Conservation (phyloP, 2,888 invertebrate species). For the Mimumesa dahlbomi region DNA sequence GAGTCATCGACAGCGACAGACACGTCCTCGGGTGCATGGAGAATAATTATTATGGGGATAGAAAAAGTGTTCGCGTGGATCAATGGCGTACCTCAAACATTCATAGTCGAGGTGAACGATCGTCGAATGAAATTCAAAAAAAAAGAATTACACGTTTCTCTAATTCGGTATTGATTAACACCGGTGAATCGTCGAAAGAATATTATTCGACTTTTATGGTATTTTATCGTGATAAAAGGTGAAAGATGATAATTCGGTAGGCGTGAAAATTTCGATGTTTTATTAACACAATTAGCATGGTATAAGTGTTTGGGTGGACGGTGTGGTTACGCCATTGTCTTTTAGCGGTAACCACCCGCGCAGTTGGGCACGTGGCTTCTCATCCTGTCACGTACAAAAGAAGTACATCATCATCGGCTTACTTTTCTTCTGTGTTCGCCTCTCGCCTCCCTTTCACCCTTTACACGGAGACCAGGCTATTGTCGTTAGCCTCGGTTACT, state of each 20-base stretch:
- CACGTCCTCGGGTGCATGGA: conserved; percentile 36
- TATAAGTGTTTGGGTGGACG: no score
- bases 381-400: conserved; percentile 71
- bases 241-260: no score
- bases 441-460: conserved; percentile 15
- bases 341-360: conserved; percentile 38
- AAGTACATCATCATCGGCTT: conserved; percentile 59
- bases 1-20: conserved; percentile 41
- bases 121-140: no score
- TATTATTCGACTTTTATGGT: no score
- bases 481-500: conserved; percentile 48
- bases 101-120: no score
- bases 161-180: no score
- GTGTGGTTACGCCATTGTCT: conserved; percentile 42
- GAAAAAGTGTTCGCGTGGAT: conserved; percentile 33
- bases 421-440: conserved; percentile 29
- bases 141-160: no score
- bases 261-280: no score
- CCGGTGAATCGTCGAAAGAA: no score
- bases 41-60: conserved; percentile 52
- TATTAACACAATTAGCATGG: no score
- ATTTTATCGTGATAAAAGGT: no score
- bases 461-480: conserved; percentile 43
- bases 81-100: conserved; percentile 6
- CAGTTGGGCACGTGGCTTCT: conserved; percentile 67